A percentile compares a stretch with the other conserved stretches of the same genome.
phyloP scores from a whole-genome alignment of 2,797 vertebrate species.

The Nyctibius grandis region DNA sequence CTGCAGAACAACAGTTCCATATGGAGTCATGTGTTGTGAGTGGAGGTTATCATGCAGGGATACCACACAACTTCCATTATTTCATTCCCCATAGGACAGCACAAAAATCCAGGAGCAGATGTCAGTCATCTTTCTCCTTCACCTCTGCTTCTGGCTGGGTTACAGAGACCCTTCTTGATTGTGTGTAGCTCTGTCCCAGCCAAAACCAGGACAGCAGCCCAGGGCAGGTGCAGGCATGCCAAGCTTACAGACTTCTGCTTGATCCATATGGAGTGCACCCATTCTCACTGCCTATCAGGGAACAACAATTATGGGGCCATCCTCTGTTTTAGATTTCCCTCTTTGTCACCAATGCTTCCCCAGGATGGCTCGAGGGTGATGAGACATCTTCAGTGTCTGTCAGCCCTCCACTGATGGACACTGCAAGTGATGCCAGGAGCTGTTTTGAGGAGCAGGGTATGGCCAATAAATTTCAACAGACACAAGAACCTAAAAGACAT shows the following conservation, averaged over 20 bases:
- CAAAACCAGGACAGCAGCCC: no score
- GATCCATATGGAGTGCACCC: accelerated
- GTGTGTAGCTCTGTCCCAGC: no score
- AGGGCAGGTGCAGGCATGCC: not conserved
- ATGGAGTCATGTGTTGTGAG: not conserved
- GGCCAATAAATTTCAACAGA: not conserved
- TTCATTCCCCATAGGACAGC: not conserved
- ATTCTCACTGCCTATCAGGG: not conserved
- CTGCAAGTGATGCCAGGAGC: not conserved
- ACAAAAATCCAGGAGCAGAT: not conserved
- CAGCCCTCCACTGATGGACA: not conserved
- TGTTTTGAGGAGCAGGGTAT: not conserved
- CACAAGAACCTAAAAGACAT: not conserved
- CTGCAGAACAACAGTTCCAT: not conserved
- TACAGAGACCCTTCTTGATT: not conserved
- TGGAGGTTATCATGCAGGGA: not conserved
- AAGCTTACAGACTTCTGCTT: not conserved
- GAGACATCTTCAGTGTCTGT: not conserved
- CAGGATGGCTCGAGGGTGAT: not conserved
- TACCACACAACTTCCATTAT: not conserved
- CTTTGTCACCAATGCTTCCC: accelerated
- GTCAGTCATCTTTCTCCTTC: not conserved
- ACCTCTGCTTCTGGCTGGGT: not conserved
- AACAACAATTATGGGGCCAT: not conserved
- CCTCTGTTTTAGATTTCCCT: not conserved